Percentiles rank a stretch among this genome's conserved stretches.
Evolutionary conservation across 2,888 invertebrate genomes (phyloP).

Genomic region (Eumerus sabulonum): DNA sequence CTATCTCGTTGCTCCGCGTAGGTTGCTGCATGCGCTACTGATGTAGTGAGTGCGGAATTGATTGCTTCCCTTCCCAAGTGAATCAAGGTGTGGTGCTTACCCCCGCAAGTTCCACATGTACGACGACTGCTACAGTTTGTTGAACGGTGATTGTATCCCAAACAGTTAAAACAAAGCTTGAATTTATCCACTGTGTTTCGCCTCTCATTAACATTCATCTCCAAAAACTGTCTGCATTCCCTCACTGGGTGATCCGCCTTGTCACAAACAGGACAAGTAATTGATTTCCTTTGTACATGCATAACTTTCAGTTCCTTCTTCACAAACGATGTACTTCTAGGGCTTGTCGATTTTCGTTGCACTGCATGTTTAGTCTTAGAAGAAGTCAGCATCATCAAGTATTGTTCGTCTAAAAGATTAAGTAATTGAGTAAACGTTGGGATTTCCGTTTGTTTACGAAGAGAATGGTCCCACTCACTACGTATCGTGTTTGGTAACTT

Average conservation of each 20-base stretch:
- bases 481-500: slow-evolving; percentile 4
- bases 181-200: slow-evolving; percentile 4
- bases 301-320: slow-evolving; percentile 7
- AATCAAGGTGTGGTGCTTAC: slow-evolving; percentile 30
- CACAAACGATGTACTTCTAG: background rate
- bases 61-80: slow-evolving; percentile 1
- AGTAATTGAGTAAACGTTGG: background rate
- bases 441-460: slow-evolving; percentile 4
- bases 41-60: background rate
- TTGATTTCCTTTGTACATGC: background rate
- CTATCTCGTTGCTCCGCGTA: background rate
- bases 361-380: background rate
- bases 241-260: slow-evolving; percentile 7
- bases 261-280: background rate
- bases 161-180: slow-evolving; percentile 35
- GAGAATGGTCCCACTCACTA: slow-evolving; percentile 16
- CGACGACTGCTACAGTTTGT: slow-evolving; percentile 35
- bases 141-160: slow-evolving; percentile 19
- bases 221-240: slow-evolving; percentile 5
- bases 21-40: background rate
- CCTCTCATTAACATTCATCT: slow-evolving; percentile 6
- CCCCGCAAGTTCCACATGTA: slow-evolving; percentile 17
- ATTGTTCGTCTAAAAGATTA: slow-evolving; percentile 20
- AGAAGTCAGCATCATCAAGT: slow-evolving; percentile 18
- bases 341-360: background rate